Percentiles rank a stretch among this genome's conserved stretches.
Conservation (phyloP, 35 echinoderm and acorn worm genomes). For the Heliocidaris tuberculata region DNA sequence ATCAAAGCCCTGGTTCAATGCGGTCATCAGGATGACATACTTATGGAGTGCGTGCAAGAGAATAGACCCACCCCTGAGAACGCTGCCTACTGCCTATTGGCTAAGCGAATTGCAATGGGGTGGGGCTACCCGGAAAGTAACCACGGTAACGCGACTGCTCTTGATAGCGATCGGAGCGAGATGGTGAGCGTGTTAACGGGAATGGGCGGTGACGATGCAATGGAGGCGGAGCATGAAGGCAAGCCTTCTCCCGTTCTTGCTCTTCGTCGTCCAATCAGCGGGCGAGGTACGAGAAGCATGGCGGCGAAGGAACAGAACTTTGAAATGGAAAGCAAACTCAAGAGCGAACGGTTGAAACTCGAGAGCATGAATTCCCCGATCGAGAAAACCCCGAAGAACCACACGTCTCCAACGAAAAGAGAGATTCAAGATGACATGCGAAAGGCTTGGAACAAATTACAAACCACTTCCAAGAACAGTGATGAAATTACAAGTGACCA, state of each 20-base stretch:
- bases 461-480: not conserved
- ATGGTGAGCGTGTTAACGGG: not conserved
- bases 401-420: constrained; percentile 15
- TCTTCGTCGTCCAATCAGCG: constrained; percentile 40
- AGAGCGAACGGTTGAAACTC: constrained; percentile 21
- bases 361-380: not conserved
- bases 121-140: constrained; percentile 82
- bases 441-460: constrained; percentile 37
- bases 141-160: not conserved
- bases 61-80: constrained; percentile 80
- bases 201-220: constrained; percentile 5
- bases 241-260: not conserved
- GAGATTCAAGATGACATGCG: constrained; percentile 32
- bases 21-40: constrained; percentile 51
- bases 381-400: not conserved
- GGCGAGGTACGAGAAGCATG: constrained; percentile 20
- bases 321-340: constrained; percentile 19
- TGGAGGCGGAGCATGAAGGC: not conserved
- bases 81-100: constrained; percentile 77
- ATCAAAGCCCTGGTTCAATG: constrained; percentile 61
- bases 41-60: constrained; percentile 50
- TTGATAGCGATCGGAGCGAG: constrained; percentile 14
- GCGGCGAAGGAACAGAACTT: constrained; percentile 2
- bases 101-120: constrained; percentile 70
- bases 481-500: not conserved